These are phyloP conservation scores for Meiosimyza platycephala DNA, from an alignment of 2,888 invertebrate species.

Conservation along the genomic window DNA sequence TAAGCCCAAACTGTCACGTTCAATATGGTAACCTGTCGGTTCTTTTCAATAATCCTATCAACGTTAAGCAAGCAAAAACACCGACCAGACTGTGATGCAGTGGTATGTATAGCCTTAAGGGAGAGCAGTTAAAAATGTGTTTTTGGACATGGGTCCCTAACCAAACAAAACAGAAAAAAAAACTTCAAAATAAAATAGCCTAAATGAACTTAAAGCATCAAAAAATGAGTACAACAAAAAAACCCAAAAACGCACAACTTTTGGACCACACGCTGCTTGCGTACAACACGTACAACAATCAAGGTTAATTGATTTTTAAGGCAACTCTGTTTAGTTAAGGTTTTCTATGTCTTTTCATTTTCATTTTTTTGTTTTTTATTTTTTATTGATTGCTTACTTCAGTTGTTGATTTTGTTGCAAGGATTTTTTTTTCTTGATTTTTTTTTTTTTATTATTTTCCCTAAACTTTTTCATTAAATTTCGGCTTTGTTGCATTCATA, in stretches of 20 bases:
- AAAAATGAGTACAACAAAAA: slow-evolving; percentile 20
- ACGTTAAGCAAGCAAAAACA: slow-evolving; percentile 38
- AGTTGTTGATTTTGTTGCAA: neutral
- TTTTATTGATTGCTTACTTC: neutral
- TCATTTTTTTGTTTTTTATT: neutral
- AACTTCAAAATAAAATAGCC: neutral
- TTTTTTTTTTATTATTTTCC: neutral
- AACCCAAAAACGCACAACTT: neutral
- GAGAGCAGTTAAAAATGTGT: neutral
- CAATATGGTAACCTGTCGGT: slow-evolving; percentile 46
- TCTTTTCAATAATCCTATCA: slow-evolving; percentile 49
- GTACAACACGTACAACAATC: slow-evolving; percentile 52
- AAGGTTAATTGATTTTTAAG: slow-evolving; percentile 64
- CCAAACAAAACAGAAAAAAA: neutral
- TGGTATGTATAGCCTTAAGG: neutral
- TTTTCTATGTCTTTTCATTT: neutral
- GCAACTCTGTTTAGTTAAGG: slow-evolving; percentile 40
- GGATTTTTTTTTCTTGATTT: neutral
- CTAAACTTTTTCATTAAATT: slow-evolving; percentile 12
- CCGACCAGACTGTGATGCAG: slow-evolving; percentile 36
- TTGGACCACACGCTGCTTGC: slow-evolving; percentile 2
- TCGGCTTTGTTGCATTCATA: neutral
- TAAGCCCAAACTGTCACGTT: slow-evolving; percentile 41
- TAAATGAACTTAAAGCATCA: neutral
- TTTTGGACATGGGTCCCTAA: slow-evolving; percentile 4